Evolutionary conservation across 2,888 invertebrate genomes (phyloP).

Genomic region (Electrophaes corylata): DNA sequence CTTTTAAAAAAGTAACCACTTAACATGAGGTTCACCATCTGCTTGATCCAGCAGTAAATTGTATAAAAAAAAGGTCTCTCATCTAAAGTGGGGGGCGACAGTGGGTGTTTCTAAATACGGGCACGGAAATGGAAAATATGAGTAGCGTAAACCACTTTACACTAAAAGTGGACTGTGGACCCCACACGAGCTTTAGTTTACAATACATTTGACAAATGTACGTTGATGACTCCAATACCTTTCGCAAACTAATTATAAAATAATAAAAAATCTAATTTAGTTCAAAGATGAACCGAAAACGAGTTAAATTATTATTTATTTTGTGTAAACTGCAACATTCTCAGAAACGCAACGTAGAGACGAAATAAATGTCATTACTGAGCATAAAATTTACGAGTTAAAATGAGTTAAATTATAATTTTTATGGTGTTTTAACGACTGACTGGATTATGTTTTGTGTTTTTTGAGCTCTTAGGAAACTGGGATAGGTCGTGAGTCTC

Average conservation of each 20-base stretch:
- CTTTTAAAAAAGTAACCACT: no score
- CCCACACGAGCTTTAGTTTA: no score
- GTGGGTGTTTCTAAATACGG: no score
- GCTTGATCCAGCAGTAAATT: no score
- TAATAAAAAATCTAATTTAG: conserved; percentile 17
- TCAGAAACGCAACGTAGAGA: conserved; percentile 44
- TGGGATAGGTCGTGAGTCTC: conserved; percentile 12
- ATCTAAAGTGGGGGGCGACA: no score
- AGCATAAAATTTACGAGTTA: conserved; percentile 59
- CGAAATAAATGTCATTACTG: conserved; percentile 60
- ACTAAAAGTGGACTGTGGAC: no score
- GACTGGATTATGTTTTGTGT: conserved; percentile 30
- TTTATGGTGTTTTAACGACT: conserved; percentile 51
- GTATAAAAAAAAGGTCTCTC: no score
- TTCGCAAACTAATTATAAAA: conserved; percentile 26
- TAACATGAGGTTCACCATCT: no score
- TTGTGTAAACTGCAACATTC: conserved; percentile 43
- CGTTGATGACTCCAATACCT: conserved; percentile 7
- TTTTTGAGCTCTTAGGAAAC: conserved; percentile 25
- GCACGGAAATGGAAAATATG: no score
- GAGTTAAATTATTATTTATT: conserved; percentile 22
- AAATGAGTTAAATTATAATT: conserved; percentile 66
- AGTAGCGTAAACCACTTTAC: no score
- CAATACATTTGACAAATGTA: no score
- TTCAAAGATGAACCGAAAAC: conserved; percentile 29